Base-by-base conservation (phyloP, 2,888 invertebrate species). In the Tetheella fluctuosa region DNA sequence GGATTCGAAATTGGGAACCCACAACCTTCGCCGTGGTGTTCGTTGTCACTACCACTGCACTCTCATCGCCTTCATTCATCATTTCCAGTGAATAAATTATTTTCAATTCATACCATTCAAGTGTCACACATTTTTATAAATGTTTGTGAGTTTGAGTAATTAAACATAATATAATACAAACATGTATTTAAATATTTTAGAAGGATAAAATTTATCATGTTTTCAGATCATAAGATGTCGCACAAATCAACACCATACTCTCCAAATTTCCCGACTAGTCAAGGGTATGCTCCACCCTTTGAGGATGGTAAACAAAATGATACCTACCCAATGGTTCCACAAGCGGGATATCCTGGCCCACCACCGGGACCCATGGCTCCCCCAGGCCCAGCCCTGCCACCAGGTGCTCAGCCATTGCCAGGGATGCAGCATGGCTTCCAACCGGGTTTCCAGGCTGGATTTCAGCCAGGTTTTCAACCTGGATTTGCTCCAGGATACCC, bases 181-280 rank as follows among this genome's bases (percentile, higher is more conserved):
- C n/a, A n/a, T n/a, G n/a, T n/a, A n/a, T n/a, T n/a, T n/a, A n/a
- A n/a, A 25, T 25, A 25, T 25, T 25, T 6, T 25, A 25, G 25
- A 4, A 25, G 6, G 25, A 25, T 52, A 34, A 39, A 53, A 17
- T 54, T 54, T 42, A 42, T 59, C 1, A 13, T 30, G 30, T 30
- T 68, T 74, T 68, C 76, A 68, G 71, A 69, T 62, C 61, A n/a
- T n/a, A 85, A 67, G n/a, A 92, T 93, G 93, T 92, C 93, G 1
- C 91, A 93, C 71, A 89, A 91, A 74, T 84, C 75, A 57, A 84
- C 82, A 15, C 89, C 91, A 20, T 92, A 90, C 62, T 84, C 92
- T 4, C 93, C 93, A 23, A 93, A 93, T 71, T 93, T 90, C 67
- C 93, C 93, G 8, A 65, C 71, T 55, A 84, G 82, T 68, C 90